Evolutionary conservation across 2,113 vertebrate genomes (phyloP).

Genomic region (Lynx canadensis): DNA sequence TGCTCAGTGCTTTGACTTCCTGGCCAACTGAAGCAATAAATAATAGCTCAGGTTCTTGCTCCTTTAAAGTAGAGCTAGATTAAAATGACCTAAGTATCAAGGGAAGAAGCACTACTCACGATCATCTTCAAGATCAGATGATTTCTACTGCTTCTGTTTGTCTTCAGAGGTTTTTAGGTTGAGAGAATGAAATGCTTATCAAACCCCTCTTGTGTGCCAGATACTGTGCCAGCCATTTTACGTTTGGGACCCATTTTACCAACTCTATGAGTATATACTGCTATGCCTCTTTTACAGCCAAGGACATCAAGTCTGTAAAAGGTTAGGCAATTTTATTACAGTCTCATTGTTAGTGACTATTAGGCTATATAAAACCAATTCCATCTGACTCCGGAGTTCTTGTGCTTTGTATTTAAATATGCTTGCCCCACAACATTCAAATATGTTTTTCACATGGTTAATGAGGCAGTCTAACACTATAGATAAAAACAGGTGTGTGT

Average conservation of each 20-base stretch:
- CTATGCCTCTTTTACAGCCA: neutral
- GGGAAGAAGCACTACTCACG: neutral
- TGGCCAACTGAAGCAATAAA: neutral
- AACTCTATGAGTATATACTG: neutral
- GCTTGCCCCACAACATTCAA: neutral
- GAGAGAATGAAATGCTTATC: constrained; percentile 27
- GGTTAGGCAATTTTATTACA: neutral
- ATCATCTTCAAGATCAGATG: neutral
- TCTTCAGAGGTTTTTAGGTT: neutral
- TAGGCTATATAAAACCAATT: constrained; percentile 21
- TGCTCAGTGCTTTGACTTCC: neutral
- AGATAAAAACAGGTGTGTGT: neutral
- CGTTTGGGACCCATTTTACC: neutral
- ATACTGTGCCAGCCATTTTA: neutral
- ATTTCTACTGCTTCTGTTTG: constrained; percentile 10
- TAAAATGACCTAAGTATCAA: neutral
- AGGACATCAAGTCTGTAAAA: neutral
- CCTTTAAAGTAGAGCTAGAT: neutral
- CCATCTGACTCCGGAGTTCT: neutral
- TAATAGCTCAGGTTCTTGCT: neutral
- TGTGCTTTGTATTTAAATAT: constrained; percentile 7
- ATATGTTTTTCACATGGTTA: neutral
- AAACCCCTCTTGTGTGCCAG: neutral
- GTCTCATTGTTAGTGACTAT: neutral
- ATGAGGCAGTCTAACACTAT: neutral